A percentile compares a stretch with the other conserved stretches of the same genome.
These are phyloP conservation scores for Cyrtodaria siliqua DNA, from an alignment of 2,888 invertebrate genomes.

Conservation along the genomic window DNA sequence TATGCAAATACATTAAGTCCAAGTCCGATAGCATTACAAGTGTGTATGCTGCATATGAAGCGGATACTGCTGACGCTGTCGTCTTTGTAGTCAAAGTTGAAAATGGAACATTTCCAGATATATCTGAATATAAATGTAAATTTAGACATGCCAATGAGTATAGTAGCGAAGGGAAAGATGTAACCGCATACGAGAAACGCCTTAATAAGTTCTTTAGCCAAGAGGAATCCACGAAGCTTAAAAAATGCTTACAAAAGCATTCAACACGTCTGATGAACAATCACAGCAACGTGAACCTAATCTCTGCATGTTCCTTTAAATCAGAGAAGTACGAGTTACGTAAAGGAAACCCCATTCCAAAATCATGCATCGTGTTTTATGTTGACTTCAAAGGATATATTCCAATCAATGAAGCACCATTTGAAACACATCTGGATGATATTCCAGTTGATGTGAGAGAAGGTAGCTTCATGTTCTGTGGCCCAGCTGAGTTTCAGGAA, in stretches of 20 bases:
- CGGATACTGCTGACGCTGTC: no score
- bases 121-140: no score
- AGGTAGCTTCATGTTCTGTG: conserved; percentile 2
- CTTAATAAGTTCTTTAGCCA: no score
- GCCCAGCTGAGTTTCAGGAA: not conserved
- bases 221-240: not conserved
- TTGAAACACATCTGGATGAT: not conserved
- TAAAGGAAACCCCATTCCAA: no score
- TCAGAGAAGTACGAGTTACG: conserved; percentile 3
- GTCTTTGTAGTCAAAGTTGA: no score
- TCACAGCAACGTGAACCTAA: conserved; percentile 7
- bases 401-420: not conserved
- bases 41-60: no score
- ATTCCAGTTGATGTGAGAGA: conserved; percentile 8
- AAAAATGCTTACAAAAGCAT: not conserved
- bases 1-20: no score
- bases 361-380: conserved; percentile 11
- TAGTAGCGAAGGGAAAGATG: no score
- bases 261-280: not conserved
- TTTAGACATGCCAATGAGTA: no score
- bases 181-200: no score
- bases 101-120: no score
- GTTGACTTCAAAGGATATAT: conserved; percentile 5
- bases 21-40: no score
- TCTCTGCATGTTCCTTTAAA: conserved; percentile 7